Evolutionary conservation across 2,888 invertebrate species (phyloP), one percentile per base, ranked within the genome.

Genomic region (Theodoxus fluviatilis): DNA sequence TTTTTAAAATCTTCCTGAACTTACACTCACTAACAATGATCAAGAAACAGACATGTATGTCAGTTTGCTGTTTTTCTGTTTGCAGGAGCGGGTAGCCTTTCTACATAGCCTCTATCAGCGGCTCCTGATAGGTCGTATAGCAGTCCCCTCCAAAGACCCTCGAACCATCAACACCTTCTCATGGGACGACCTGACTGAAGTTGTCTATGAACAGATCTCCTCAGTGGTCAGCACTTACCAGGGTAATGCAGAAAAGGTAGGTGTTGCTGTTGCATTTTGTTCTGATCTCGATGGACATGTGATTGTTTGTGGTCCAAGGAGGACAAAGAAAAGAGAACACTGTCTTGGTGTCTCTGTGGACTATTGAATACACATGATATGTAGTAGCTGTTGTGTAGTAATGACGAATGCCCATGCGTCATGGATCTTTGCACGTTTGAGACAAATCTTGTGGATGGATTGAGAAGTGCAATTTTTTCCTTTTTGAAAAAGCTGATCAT

Each of bases 91-190:
- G 71, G 47, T 82, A 64, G 79, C 81, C 31, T 85, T 80, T 71
- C 73, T 85, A 15, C 83, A 83, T 71, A 78, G 81, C 15, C 75
- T 85, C 72, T 82, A 83, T 69, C 83, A 83, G 74, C 76, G 81
- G 52, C 74, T 85, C 65, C 69, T 81, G 74, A 75, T 82, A 4
- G 80, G 81, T 7, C 75, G 78, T 31, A 74, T 80, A 25, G 73
- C 79, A 38, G 73, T 77, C 28, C 71, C 78, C 0, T 73, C 78
- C 6, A 78, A 78, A 55, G 79, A 77, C 38, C 78, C 77, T 64
- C 73, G 68, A 47, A 71, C 74, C 3, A 73, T 79, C 52, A 77
- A 76, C 64, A 78, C 80, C 74, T 80, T 82, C 70, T 76, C 80
- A 0, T 85, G 84, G 83, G 73, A 75, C 43, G 84, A 84, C 66